phyloP scores from a whole-genome alignment of 1,140 invertebrate species.

The Drosophila biarmipes region DNA sequence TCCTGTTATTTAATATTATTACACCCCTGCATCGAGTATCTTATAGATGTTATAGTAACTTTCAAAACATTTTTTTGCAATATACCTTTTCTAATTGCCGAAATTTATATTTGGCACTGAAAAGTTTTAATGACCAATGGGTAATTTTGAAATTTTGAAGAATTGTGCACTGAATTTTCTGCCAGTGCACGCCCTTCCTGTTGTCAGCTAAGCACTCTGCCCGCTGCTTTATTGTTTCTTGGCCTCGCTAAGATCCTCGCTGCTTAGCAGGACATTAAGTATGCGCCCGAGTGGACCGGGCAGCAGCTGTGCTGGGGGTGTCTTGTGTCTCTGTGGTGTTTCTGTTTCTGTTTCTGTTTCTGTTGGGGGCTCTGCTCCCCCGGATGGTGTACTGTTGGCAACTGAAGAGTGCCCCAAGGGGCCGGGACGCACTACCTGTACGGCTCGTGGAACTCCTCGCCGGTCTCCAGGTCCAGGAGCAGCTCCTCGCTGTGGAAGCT shows the following conservation, averaged over 20 bases:
- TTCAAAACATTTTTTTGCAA: too few relatives aligned
- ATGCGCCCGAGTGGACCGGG: constrained; percentile 38
- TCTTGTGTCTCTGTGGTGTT: background rate
- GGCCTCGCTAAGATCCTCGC: background rate
- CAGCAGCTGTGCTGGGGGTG: background rate
- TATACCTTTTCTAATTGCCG: too few relatives aligned
- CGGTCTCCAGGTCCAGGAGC: constrained; percentile 50
- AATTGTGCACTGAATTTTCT: background rate
- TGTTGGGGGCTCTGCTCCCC: background rate
- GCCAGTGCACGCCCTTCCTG: constrained; percentile 1
- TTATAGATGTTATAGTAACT: too few relatives aligned
- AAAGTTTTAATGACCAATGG: too few relatives aligned
- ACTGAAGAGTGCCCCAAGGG: background rate
- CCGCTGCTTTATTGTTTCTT: constrained; percentile 7
- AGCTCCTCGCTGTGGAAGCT: constrained; percentile 68
- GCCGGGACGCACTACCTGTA: constrained; percentile 51
- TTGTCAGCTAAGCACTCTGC: constrained; percentile 6
- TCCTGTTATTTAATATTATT: too few relatives aligned
- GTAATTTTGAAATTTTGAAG: background rate
- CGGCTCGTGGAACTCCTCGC: constrained; percentile 47
- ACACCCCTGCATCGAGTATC: too few relatives aligned
- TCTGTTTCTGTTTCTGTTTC: background rate
- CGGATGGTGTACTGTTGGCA: constrained; percentile 1
- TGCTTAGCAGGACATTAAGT: constrained; percentile 38
- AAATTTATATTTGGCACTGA: too few relatives aligned